Evolutionary conservation across 2,113 vertebrate species (phyloP).

Genomic region (Miniopterus natalensis): DNA sequence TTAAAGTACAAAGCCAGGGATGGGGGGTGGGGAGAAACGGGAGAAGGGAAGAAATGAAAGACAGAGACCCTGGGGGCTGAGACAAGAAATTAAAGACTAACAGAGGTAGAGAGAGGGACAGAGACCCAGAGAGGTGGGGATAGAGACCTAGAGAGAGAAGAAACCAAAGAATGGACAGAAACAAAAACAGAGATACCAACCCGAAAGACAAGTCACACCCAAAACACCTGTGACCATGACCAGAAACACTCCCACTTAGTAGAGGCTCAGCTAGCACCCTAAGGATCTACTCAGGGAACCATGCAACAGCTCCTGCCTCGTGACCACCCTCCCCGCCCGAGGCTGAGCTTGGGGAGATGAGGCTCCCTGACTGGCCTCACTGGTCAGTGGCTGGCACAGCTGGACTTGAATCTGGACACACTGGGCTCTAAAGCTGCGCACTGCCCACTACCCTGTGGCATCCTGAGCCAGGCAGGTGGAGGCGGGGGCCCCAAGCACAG

Average conservation of each 20-base stretch:
- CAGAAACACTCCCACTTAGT: fast-evolving
- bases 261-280: not conserved
- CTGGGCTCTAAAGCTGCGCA: not conserved
- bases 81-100: not conserved
- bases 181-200: not conserved
- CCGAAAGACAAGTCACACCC: not conserved
- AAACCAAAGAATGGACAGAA: not conserved
- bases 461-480: not conserved
- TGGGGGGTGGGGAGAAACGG: too few species aligned
- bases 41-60: not conserved
- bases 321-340: fast-evolving
- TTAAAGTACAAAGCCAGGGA: not conserved
- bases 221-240: not conserved
- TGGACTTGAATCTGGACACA: not conserved
- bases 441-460: not conserved
- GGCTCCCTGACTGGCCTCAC: fast-evolving
- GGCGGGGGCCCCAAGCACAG: not conserved
- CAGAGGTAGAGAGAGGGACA: not conserved
- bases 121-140: not conserved
- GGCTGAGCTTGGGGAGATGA: not conserved
- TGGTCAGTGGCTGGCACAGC: not conserved
- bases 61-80: not conserved
- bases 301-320: fast-evolving
- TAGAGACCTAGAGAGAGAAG: not conserved
- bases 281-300: not conserved